Base-by-base conservation (phyloP, 2,113 vertebrate genomes). In the Clarias batrachus region DNA sequence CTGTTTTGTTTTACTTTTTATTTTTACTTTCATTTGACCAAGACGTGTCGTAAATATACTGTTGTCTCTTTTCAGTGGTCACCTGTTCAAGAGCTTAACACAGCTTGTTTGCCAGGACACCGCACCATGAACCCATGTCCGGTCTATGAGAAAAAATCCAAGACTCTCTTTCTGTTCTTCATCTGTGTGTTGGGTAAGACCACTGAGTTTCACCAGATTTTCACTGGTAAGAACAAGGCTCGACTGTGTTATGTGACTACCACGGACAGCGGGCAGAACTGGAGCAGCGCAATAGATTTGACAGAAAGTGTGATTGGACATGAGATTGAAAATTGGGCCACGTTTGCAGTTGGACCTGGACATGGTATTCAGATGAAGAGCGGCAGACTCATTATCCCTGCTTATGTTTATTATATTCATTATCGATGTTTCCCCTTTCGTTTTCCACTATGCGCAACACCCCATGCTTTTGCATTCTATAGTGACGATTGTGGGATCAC, bases 261-360 rank as follows among this genome's bases (percentile, higher is more conserved):
- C 27, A 37, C 4, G 0, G 96, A 99, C 54, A 93, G 95, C 0
- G 98, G 98, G 23, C 93, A 92, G 79, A 98, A 90, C 60, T 99
- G 98, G 98, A 96, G 95, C 68, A 57, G 87, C 0, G 88, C 89
- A 0, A 95, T 68, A 0, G 97, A 99, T 93, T 92, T 99, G 88
- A 99, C 97, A 0, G 93, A 96, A 63, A 91, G 94, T 41, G 96
- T 96, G 41, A 95, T 99, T 0, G 97, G 97, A 0, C 90, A 86
- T 0, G 94, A 94, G 83, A 93, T 96, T 73, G 71, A 86, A 8
- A 93, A 84, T 0, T 99, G 97, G 96, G 97, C 97, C 86, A 99
- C 97, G 0, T 97, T 99, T 2, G 97, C 96, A 0, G 96, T 99
- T 59, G 97, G 98, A 1, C 97, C 97, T 0, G 98, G 98, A 5